Evolutionary conservation across 1,140 invertebrate genomes (phyloP).

Genomic region (Parapsyche elsis): DNA sequence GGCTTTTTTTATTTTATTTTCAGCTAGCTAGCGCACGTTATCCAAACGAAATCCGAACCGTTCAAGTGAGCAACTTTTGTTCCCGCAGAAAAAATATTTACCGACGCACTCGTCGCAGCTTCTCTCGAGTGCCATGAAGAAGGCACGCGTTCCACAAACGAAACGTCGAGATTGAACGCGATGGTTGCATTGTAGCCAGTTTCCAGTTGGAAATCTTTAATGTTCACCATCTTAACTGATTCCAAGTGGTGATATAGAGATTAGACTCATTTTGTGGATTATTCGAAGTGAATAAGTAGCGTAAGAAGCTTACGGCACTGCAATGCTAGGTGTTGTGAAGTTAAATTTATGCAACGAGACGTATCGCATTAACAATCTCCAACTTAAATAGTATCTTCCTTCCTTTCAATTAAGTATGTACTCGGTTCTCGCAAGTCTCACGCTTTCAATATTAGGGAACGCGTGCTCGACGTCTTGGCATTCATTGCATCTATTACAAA

Average conservation of each 20-base stretch:
- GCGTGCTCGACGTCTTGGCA: too few relatives aligned
- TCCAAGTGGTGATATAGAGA: conserved; percentile 12
- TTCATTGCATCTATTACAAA: too few relatives aligned
- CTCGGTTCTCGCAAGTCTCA: background rate
- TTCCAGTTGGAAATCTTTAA: conserved; percentile 13
- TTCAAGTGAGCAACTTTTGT: background rate
- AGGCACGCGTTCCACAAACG: conserved; percentile 10
- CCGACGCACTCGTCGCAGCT: background rate
- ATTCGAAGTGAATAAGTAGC: conserved; percentile 14
- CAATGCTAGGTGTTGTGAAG: background rate
- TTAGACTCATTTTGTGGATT: conserved; percentile 18
- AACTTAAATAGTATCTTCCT: background rate
- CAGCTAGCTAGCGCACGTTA: too few relatives aligned
- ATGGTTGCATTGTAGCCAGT: background rate
- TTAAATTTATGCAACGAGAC: conserved; percentile 20
- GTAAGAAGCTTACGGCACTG: conserved; percentile 10
- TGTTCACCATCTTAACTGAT: background rate
- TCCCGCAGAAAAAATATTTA: background rate
- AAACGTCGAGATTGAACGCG: background rate
- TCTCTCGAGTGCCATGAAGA: background rate
- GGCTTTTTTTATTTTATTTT: too few relatives aligned
- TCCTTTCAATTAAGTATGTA: background rate
- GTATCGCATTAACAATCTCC: conserved; percentile 9
- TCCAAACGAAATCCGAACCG: background rate
- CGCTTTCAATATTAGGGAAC: too few relatives aligned